Base-by-base conservation (phyloP, 92 coral and sea anemone species). In the Palythoa heliodiscus region DNA sequence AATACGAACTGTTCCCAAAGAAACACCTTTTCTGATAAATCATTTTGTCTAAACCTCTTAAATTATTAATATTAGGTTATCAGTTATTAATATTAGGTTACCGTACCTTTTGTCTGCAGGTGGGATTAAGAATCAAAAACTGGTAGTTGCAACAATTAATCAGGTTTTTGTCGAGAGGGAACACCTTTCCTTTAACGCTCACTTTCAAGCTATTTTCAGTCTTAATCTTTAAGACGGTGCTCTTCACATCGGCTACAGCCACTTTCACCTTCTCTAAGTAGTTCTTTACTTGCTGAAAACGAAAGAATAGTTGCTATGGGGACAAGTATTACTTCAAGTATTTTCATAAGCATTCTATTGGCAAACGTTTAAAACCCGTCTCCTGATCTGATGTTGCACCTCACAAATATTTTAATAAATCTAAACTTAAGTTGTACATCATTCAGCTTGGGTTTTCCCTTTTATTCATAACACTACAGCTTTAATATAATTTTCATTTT, bases 101-200 rank as follows among this genome's bases (percentile, higher is more conserved):
- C 70, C 93, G 91, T 77, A 96, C 99, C 70, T 88, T 76, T 38
- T 69, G 37, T 79, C 81, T 78, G 89, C 99, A 96, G n/a, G 88
- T 73, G 22, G 87, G 90, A 79, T 96, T 96, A 55, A 96, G 90
- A 63, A 96, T 82, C 70, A 88, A 82, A 82, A 71, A 94, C 86
- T 89, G 87, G 87, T 86, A 89, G 48, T 95, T 89, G 84, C 99
- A 96, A 86, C 99, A 96, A 63, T 91, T 61, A 19, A 57, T 75
- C 5, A 23, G 50, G 17, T 86, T 63, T 50, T 87, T 40, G 0
- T 77, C 53, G 73, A 82, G 83, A 53, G 61, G 70, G 87, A 71
- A 80, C 73, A 54, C 88, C 80, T 72, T 12, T 38, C 80, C 89
- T 40, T 79, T 73, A 43, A 93, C 88, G 38, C 64, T 52, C 50